These are phyloP conservation scores for Glaucomys volans DNA, from an alignment of 2,113 vertebrate genomes.

Conservation along the genomic window DNA sequence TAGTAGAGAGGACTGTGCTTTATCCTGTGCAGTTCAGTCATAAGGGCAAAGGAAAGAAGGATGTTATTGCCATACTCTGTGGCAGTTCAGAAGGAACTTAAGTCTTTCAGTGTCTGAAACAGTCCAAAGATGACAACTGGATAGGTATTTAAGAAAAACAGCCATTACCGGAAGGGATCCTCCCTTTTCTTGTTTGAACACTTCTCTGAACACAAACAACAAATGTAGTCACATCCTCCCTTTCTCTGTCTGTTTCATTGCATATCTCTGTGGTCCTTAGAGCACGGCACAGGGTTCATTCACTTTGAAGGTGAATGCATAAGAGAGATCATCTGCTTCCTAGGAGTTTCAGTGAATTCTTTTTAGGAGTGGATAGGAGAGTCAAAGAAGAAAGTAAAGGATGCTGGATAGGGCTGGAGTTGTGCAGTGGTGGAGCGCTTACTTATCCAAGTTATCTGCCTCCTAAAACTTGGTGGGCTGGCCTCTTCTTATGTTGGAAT, in stretches of 20 bases:
- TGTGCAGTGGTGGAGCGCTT: no score
- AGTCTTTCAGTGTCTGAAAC: constrained; percentile 20
- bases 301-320: background rate
- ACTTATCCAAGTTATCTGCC: background rate
- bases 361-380: background rate
- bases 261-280: background rate
- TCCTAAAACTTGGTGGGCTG: background rate
- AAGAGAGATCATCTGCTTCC: background rate
- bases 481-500: background rate
- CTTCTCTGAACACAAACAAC: constrained; percentile 49
- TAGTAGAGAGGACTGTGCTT: background rate
- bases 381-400: background rate
- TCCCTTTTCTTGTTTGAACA: constrained; percentile 72
- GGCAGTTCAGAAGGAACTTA: background rate
- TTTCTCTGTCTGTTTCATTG: background rate
- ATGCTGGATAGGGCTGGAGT: background rate
- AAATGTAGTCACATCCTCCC: constrained; percentile 9
- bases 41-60: background rate
- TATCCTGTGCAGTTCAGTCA: background rate
- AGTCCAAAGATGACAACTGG: constrained; percentile 61
- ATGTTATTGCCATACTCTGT: background rate
- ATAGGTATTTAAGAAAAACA: constrained; percentile 67
- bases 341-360: background rate
- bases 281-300: background rate
- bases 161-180: constrained; percentile 54